Percentiles rank a stretch among this genome's conserved stretches.
Evolutionary conservation across 2,888 invertebrate genomes (phyloP).

Genomic region (Dioctria rufipes): DNA sequence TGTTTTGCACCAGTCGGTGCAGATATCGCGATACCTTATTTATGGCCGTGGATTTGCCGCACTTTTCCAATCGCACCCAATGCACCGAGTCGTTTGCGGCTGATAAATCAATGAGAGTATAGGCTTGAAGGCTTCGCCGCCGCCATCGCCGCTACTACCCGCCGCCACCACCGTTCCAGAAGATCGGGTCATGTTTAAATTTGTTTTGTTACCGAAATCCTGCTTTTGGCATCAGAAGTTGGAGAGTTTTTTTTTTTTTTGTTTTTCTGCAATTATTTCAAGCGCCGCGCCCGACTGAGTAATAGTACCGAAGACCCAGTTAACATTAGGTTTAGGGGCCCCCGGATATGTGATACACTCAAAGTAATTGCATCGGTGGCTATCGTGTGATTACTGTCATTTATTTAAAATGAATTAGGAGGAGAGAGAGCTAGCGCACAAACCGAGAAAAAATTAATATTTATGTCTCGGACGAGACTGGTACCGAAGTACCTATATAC

Average conservation of each 20-base stretch:
- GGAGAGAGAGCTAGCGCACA: neutral
- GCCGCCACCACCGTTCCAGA: neutral
- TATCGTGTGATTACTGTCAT: conserved; percentile 50
- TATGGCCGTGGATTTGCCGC: conserved; percentile 25
- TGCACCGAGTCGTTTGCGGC: conserved; percentile 49
- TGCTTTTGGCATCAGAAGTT: neutral
- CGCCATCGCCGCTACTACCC: no score
- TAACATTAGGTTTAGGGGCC: neutral
- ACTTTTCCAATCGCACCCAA: conserved; percentile 51
- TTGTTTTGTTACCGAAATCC: conserved; percentile 31
- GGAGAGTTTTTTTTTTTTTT: neutral
- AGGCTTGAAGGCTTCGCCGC: conserved; percentile 16
- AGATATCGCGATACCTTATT: conserved; percentile 46
- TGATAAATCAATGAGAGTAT: conserved; percentile 44
- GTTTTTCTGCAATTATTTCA: neutral
- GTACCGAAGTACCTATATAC: conserved; percentile 6
- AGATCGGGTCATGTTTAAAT: conserved; percentile 24
- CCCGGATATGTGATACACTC: conserved; percentile 27
- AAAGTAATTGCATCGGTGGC: conserved; percentile 40
- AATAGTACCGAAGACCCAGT: neutral
- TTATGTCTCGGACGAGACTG: neutral
- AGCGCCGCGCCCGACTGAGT: neutral
- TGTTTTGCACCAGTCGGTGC: conserved; percentile 30
- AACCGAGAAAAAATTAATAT: conserved; percentile 38
- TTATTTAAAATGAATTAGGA: conserved; percentile 38